These are phyloP conservation scores for Cetonia aurata DNA, from an alignment of 2,888 invertebrate species.

Conservation along the genomic window DNA sequence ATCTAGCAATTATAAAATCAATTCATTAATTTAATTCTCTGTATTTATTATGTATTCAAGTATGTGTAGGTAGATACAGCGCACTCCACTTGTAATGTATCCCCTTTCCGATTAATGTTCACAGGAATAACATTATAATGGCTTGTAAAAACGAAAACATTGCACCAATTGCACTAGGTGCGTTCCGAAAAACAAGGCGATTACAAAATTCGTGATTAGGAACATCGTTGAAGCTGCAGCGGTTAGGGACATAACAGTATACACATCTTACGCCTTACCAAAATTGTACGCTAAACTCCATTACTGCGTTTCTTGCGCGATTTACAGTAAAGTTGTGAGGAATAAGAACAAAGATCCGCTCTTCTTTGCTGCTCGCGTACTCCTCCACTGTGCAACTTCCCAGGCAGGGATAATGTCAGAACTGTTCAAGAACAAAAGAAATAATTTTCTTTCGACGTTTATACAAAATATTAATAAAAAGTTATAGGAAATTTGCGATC, in stretches of 20 bases:
- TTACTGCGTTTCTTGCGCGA: slow-evolving; percentile 99
- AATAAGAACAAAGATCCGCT: slow-evolving; percentile 98
- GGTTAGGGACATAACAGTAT: slow-evolving; percentile 96
- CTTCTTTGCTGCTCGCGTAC: too few relatives aligned
- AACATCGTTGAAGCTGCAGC: slow-evolving; percentile 99
- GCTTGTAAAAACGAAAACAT: slow-evolving; percentile 83
- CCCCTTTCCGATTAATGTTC: slow-evolving; percentile 51
- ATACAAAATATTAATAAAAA: slow-evolving; percentile 4
- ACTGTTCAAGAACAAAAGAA: slow-evolving; percentile 75
- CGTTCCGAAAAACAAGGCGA: slow-evolving; percentile 99
- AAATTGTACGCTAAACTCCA: slow-evolving; percentile 99
- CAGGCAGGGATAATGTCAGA: slow-evolving; percentile 76
- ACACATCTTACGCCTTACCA: slow-evolving; percentile 91
- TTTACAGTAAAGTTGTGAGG: slow-evolving; percentile 99
- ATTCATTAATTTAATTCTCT: too few relatives aligned
- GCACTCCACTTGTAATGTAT: too few relatives aligned
- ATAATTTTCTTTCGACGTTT: slow-evolving; percentile 61
- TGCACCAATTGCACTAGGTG: slow-evolving; percentile 99
- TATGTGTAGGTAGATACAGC: too few relatives aligned
- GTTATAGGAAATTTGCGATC: background rate
- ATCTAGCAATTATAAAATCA: too few relatives aligned
- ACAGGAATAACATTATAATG: slow-evolving; percentile 48
- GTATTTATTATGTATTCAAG: too few relatives aligned
- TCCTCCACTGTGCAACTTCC: slow-evolving; percentile 93
- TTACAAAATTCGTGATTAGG: slow-evolving; percentile 99